Percentiles rank a stretch among this genome's conserved stretches.
Evolutionary conservation across 2,888 invertebrate species (phyloP).

Genomic region (Pseudococcus longispinus): DNA sequence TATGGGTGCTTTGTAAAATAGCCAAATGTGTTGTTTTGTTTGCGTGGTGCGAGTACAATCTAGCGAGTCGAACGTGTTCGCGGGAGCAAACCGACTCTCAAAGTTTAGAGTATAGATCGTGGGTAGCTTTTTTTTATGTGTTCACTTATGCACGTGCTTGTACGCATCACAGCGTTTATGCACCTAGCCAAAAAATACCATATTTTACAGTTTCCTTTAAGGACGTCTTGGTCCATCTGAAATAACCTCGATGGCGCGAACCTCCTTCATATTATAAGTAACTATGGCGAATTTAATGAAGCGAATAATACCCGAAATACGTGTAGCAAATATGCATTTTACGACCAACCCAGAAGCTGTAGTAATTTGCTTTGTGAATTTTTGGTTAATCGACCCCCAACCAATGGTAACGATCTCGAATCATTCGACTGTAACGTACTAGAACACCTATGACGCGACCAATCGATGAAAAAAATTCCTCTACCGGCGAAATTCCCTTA

Average conservation of each 20-base stretch:
- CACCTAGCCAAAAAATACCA: slow-evolving; percentile 16
- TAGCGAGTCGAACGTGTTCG: background rate
- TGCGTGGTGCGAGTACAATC: background rate
- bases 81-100: background rate
- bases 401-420: background rate
- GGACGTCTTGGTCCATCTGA: background rate
- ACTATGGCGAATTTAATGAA: slow-evolving; percentile 33
- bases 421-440: background rate
- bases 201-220: slow-evolving; percentile 22
- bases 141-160: slow-evolving; percentile 38
- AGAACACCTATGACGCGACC: background rate
- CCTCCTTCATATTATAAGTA: background rate
- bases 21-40: background rate
- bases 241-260: background rate
- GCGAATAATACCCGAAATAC: background rate
- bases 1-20: background rate
- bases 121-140: background rate
- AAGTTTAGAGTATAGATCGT: background rate
- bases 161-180: slow-evolving; percentile 35
- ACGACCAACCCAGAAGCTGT: no score
- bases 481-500: background rate
- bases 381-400: background rate
- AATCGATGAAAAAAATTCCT: background rate
- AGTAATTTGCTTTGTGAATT: background rate
- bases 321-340: background rate